Conservation (phyloP, 2,888 invertebrate species). For the Agonopterix alstromeriana region DNA sequence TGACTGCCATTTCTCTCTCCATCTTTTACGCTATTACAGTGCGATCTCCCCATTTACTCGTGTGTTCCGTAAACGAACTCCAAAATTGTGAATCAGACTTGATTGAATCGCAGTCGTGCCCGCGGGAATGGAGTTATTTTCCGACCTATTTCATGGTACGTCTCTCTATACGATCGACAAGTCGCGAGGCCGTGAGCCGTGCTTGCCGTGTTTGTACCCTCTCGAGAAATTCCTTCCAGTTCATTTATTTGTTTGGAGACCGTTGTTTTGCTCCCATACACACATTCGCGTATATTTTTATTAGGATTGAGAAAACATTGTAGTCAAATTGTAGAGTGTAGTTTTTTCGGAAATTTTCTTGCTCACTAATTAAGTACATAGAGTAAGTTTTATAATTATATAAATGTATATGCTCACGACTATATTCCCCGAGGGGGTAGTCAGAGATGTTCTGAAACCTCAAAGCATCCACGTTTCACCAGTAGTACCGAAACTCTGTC, state of each 20-base stretch:
- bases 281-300: slow-evolving; percentile 15
- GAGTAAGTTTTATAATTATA: no score
- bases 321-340: no score
- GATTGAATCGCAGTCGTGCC: slow-evolving; percentile 71
- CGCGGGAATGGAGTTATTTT: slow-evolving; percentile 69
- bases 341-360: no score
- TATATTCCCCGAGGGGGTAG: no score
- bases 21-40: slow-evolving; percentile 45
- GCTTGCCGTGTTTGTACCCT: slow-evolving; percentile 54
- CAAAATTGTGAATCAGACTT: slow-evolving; percentile 70
- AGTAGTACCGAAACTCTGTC: no score
- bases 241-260: slow-evolving; percentile 66
- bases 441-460: no score
- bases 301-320: no score
- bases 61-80: slow-evolving; percentile 67
- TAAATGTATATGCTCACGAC: no score
- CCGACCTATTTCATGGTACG: slow-evolving; percentile 67
- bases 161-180: slow-evolving; percentile 28
- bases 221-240: slow-evolving; percentile 67
- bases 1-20: slow-evolving; percentile 16
- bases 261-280: slow-evolving; percentile 47
- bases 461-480: no score
- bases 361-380: no score
- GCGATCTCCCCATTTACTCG: slow-evolving; percentile 47
- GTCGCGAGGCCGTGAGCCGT: slow-evolving; percentile 26